Percentiles rank a stretch among this genome's conserved stretches.
phyloP scores from a whole-genome alignment of 1,140 invertebrate species.

The Campoletis sonorensis region DNA sequence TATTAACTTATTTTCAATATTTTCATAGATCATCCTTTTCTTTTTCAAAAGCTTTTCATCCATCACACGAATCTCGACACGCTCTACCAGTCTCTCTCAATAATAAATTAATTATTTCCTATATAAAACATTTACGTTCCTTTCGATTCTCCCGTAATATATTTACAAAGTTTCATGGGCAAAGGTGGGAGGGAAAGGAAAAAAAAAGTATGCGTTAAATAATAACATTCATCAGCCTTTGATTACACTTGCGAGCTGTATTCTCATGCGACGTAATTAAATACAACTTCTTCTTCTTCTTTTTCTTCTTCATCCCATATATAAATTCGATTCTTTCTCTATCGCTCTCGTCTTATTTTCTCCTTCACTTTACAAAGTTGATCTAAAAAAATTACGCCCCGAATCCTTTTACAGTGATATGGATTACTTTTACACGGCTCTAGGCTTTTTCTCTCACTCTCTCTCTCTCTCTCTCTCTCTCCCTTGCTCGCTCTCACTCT shows the following conservation, averaged over 20 bases:
- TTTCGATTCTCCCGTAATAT: constrained; percentile 60
- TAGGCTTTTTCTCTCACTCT: constrained; percentile 49
- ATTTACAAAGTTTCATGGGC: constrained; percentile 66
- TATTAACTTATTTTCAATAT: constrained; percentile 13
- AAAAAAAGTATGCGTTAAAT: constrained; percentile 58
- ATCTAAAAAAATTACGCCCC: constrained; percentile 51
- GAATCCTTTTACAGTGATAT: constrained; percentile 63
- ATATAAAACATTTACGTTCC: constrained; percentile 69
- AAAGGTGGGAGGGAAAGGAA: constrained; percentile 1
- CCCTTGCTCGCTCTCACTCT: constrained; percentile 42
- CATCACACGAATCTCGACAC: constrained; percentile 44
- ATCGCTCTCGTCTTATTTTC: constrained; percentile 18
- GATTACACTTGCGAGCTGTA: constrained; percentile 58
- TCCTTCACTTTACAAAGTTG: constrained; percentile 41
- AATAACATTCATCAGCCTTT: constrained; percentile 66
- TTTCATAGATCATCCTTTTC: neutral
- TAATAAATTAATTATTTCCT: constrained; percentile 75
- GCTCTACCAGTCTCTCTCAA: constrained; percentile 55
- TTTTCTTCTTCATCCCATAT: constrained; percentile 32
- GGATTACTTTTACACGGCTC: constrained; percentile 62
- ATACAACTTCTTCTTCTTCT: constrained; percentile 49
- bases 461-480: constrained; percentile 43
- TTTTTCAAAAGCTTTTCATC: neutral
- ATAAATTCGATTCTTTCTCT: constrained; percentile 35
- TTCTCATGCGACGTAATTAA: constrained; percentile 56